Evolutionary conservation across 2,888 invertebrate species (phyloP).

Genomic region (Agrilus biguttatus): DNA sequence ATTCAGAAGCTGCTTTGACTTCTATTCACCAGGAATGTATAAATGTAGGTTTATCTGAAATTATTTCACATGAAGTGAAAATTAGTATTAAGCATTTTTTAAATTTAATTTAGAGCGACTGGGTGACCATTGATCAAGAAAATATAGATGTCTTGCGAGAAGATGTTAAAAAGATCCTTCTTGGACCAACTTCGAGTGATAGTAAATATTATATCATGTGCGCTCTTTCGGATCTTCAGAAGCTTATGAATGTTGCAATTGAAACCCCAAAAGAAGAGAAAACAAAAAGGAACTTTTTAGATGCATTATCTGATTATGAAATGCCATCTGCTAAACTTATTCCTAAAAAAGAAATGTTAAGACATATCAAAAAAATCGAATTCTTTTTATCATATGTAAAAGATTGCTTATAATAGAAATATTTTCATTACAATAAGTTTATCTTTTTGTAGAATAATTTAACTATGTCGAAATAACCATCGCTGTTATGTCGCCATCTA

Average conservation of each 20-base stretch:
- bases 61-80: neutral
- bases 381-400: constrained; percentile 56
- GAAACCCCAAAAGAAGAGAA: constrained; percentile 8
- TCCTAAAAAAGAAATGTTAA: constrained; percentile 38
- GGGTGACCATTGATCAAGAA: constrained; percentile 40
- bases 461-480: too few species aligned
- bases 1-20: constrained; percentile 44
- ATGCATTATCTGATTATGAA: constrained; percentile 41
- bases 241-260: constrained; percentile 34
- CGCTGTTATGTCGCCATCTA: too few species aligned
- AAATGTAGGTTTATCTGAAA: constrained; percentile 15
- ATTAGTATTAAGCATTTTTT: constrained; percentile 13
- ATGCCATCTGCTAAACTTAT: constrained; percentile 35
- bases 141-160: constrained; percentile 42
- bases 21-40: constrained; percentile 39
- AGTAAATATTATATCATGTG: constrained; percentile 43
- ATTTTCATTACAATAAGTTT: too few species aligned
- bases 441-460: too few species aligned
- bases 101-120: constrained; percentile 33
- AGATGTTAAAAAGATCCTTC: constrained; percentile 46
- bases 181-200: constrained; percentile 41
- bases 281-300: constrained; percentile 32
- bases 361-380: constrained; percentile 51
- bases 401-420: constrained; percentile 9
- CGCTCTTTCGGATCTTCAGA: constrained; percentile 51